These are phyloP conservation scores for Lepidocolaptes lacrymiger DNA, from an alignment of 2,797 vertebrate genomes.

Conservation along the genomic window DNA sequence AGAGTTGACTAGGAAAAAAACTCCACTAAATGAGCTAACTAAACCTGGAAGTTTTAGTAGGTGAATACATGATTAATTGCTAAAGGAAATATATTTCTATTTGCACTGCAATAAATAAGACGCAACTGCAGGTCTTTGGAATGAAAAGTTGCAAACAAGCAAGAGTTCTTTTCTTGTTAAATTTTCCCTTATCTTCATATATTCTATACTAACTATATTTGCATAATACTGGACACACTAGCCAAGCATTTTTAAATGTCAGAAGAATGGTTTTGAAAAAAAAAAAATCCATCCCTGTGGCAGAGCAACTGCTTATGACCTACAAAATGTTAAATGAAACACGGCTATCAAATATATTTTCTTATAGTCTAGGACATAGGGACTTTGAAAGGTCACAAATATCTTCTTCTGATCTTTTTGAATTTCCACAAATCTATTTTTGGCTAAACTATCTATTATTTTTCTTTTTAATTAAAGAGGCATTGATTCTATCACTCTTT, in stretches of 20 bases:
- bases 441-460: not conserved
- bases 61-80: not conserved
- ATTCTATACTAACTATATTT: not conserved
- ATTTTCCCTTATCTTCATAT: not conserved
- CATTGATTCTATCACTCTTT: not conserved
- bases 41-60: not conserved
- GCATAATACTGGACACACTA: not conserved
- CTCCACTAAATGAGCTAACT: not conserved
- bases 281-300: not conserved
- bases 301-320: not conserved
- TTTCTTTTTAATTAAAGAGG: not conserved
- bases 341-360: not conserved
- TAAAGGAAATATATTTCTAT: not conserved
- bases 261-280: not conserved
- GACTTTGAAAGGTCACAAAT: not conserved
- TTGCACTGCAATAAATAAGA: not conserved
- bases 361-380: not conserved
- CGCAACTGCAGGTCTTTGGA: not conserved
- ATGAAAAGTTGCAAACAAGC: not conserved
- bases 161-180: not conserved
- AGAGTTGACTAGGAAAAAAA: not conserved
- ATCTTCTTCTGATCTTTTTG: not conserved
- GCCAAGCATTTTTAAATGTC: not conserved
- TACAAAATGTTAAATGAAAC: slow-evolving; percentile 25
- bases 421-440: not conserved